Conservation (phyloP, 2,888 invertebrate species). For the Synanthedon formicaeformis region DNA sequence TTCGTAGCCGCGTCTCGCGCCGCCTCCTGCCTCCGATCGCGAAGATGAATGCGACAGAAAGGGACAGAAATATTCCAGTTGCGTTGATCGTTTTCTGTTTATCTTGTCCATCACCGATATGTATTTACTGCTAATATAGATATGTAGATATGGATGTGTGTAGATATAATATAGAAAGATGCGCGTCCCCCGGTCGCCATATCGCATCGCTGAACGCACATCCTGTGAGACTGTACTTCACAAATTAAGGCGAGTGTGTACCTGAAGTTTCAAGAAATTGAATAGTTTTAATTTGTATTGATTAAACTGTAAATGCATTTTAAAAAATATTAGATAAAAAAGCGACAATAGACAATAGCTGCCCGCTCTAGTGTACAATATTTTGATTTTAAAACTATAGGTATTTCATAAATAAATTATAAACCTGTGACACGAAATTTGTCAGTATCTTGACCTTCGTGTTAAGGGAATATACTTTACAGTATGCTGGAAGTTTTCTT, state of each 20-base stretch:
- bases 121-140: constrained; percentile 35
- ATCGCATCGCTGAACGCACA: constrained; percentile 47
- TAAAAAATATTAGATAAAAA: no score
- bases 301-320: no score
- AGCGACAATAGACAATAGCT: no score
- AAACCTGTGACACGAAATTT: no score
- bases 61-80: constrained; percentile 31
- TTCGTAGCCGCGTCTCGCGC: constrained; percentile 32
- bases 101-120: constrained; percentile 56
- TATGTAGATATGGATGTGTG: constrained; percentile 25
- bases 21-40: constrained; percentile 36
- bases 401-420: no score
- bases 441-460: no score
- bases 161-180: constrained; percentile 14
- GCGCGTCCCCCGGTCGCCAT: constrained; percentile 36
- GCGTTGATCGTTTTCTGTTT: constrained; percentile 47
- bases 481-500: no score
- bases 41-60: constrained; percentile 23
- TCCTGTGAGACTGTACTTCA: constrained; percentile 27
- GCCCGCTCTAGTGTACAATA: no score
- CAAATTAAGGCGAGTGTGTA: not conserved
- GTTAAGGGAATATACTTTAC: no score
- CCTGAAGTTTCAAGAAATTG: no score
- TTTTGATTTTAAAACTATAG: no score
- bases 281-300: no score